A percentile compares a stretch with the other conserved stretches of the same genome.
phyloP scores from a whole-genome alignment of 2,888 invertebrate genomes.

The Tetranychus piercei region DNA sequence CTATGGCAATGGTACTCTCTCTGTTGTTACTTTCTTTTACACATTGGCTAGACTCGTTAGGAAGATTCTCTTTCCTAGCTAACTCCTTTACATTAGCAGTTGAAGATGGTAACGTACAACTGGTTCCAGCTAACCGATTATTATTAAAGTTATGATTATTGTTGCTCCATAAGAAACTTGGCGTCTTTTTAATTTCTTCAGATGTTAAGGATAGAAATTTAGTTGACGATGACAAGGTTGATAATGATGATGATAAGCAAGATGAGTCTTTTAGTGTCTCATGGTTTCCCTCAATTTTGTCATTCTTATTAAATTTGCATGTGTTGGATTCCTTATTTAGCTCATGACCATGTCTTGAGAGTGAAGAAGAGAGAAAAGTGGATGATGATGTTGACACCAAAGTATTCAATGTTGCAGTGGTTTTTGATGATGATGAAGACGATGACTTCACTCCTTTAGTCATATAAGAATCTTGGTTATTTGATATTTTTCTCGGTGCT shows the following conservation, averaged over 20 bases:
- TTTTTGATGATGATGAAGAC: no score
- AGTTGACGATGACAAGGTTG: background rate
- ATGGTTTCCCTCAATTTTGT: no score
- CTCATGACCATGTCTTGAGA: background rate
- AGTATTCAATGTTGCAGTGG: background rate
- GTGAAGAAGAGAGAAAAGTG: background rate
- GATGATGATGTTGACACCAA: background rate
- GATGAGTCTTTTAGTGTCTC: background rate
- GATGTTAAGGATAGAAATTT: background rate
- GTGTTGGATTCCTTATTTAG: no score
- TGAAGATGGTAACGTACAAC: background rate
- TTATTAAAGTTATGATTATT: background rate
- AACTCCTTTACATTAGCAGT: background rate
- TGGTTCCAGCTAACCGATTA: background rate
- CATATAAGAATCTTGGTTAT: background rate
- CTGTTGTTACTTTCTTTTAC: background rate
- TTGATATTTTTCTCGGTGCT: background rate
- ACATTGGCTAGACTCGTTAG: background rate
- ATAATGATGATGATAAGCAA: background rate
- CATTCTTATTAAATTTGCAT: no score
- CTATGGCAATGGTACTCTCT: background rate
- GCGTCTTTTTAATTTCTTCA: background rate
- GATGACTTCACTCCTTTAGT: no score
- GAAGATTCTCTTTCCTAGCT: background rate
- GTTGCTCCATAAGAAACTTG: background rate